Base-by-base conservation (phyloP, 2,797 vertebrate species). In the Oryzias dopingdopingensis region DNA sequence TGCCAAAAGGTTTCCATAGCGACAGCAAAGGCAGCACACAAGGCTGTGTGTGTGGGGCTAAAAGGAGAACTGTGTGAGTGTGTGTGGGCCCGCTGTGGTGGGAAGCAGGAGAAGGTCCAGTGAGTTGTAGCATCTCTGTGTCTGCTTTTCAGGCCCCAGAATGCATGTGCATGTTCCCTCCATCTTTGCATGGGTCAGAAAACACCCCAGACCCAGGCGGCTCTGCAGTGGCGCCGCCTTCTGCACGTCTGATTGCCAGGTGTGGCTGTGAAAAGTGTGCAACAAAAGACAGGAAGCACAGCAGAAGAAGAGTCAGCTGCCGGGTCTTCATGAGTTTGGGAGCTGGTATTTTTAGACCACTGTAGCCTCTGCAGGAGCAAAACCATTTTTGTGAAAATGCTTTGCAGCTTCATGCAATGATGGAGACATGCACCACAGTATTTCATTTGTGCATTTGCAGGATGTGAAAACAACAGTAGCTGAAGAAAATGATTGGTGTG, bases 1-100 rank as follows among this genome's bases (percentile, higher is more conserved):
- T 88, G 85, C 87, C 84, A 78, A 76, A 75, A 79, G 80, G 85
- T 91, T 90, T 64, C 88, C 82, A 89, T 87, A 58, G 89, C 76
- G 86, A 90, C 84, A 71, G 73, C 86, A 82, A 84, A 84, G 83
- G 82, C 82, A 85, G 86, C 79, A 86, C 83, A 86, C 72, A 71
- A 73, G 74, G 62, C 62, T 72, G 70, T 81, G 73, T 77, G 79
- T 48, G 64, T 76, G 14, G 41, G 42, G 68, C 70, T 70, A 18
- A 56, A 70, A 79, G 67, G 61, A 76, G 67, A 37, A 46, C 49
- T 70, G 49, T 72, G 49, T 61, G 64, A 55, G 76, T 73, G 56
- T 67, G 82, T 67, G 74, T 69, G 72, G 57, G 71, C 67, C 65
- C 72, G 69, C 72, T 77, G 74, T 77, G 83, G 77, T 83, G 84